Percentiles rank a stretch among this genome's conserved stretches.
Conservation (phyloP, 2,113 vertebrate genomes). For the Crotalus horridus region DNA sequence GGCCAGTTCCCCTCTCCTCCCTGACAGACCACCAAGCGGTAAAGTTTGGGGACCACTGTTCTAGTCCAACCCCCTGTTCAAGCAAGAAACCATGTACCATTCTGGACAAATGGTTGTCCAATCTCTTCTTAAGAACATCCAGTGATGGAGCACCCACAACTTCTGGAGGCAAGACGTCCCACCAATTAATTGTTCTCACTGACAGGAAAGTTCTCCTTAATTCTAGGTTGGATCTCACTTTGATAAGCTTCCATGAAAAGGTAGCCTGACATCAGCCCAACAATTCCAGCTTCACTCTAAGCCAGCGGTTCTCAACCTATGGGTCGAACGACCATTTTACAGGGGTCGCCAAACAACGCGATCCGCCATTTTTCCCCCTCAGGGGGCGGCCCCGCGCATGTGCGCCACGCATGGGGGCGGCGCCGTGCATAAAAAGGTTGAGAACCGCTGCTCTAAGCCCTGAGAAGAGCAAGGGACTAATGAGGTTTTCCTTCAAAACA, state of each 20-base stretch:
- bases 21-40: background rate
- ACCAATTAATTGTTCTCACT: background rate
- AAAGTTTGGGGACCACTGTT: background rate
- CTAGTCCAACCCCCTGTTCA: background rate
- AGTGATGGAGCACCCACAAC: background rate
- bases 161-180: background rate
- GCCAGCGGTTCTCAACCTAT: background rate
- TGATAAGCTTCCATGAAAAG: background rate
- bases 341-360: too few species aligned
- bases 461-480: conserved; percentile 53
- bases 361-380: too few species aligned
- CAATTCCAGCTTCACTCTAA: conserved; percentile 39
- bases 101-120: background rate
- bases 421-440: too few species aligned
- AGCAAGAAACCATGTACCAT: background rate
- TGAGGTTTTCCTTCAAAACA: conserved; percentile 39
- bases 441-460: conserved; percentile 17
- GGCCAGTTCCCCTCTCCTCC: background rate
- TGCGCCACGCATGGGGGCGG: too few species aligned
- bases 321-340: too few species aligned
- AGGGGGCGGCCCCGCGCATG: too few species aligned
- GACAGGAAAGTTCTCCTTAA: background rate
- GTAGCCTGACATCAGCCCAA: background rate
- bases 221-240: background rate
- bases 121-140: background rate